These are phyloP conservation scores for Silurus meridionalis DNA, from an alignment of 2,113 vertebrate species.

Conservation along the genomic window DNA sequence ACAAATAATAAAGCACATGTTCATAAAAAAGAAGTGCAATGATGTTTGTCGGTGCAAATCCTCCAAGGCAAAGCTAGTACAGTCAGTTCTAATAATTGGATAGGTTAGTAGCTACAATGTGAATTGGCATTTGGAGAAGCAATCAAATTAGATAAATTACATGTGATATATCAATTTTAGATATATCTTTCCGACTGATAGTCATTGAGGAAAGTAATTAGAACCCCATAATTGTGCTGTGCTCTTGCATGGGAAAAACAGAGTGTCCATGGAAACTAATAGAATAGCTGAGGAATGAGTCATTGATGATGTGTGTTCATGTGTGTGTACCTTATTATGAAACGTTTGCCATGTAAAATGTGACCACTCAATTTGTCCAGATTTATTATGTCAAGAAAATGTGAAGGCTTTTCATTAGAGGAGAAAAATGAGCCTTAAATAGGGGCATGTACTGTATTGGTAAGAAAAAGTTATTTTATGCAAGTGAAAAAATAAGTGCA, in stretches of 20 bases:
- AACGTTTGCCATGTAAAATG: slow-evolving; percentile 5
- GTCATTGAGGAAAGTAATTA: slow-evolving; percentile 48
- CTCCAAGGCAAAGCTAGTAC: not conserved
- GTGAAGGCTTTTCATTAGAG: not conserved
- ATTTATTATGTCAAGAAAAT: not conserved
- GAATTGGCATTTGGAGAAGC: not conserved
- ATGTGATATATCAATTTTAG: slow-evolving; percentile 14
- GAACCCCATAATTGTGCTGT: slow-evolving; percentile 47
- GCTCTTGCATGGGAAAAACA: slow-evolving; percentile 43
- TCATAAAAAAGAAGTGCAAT: not conserved
- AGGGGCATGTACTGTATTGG: not conserved
- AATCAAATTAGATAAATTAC: not conserved
- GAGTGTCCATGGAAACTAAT: slow-evolving; percentile 59
- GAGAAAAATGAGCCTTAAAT: not conserved
- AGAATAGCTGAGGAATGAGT: slow-evolving; percentile 33
- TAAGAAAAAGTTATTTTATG: not conserved
- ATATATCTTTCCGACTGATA: slow-evolving; percentile 15
- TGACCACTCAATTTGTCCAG: not conserved
- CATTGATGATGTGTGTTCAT: slow-evolving; percentile 32
- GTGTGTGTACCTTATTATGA: slow-evolving; percentile 24
- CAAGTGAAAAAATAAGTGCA: not conserved
- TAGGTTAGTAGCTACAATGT: not conserved
- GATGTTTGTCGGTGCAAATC: not conserved
- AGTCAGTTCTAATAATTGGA: not conserved
- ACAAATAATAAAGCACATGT: not conserved